Evolutionary conservation across 2,113 vertebrate species (phyloP).

Genomic region (Dicentrarchus labrax): DNA sequence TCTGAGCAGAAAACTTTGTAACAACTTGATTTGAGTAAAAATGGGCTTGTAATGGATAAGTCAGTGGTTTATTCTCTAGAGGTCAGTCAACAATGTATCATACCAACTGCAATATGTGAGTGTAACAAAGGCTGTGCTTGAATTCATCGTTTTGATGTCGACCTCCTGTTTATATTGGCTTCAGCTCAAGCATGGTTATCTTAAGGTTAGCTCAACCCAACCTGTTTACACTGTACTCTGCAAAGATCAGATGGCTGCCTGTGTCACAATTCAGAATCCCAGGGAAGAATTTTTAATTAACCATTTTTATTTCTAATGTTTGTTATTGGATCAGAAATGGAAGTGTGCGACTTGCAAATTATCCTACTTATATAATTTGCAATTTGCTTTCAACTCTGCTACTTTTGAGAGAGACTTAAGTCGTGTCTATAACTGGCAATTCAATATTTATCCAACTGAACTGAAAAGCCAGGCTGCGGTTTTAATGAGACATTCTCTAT

Average conservation of each 20-base stretch:
- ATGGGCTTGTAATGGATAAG: slow-evolving; percentile 22
- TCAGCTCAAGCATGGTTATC: slow-evolving; percentile 29
- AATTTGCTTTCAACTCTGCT: slow-evolving; percentile 55
- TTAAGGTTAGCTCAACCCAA: slow-evolving; percentile 62
- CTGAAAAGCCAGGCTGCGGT: slow-evolving; percentile 30
- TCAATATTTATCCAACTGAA: slow-evolving; percentile 73
- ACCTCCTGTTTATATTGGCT: slow-evolving; percentile 51
- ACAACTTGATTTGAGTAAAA: slow-evolving; percentile 36
- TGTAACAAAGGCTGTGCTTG: background rate
- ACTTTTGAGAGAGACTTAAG: slow-evolving; percentile 59
- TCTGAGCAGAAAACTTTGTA: slow-evolving; percentile 18
- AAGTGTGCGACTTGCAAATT: slow-evolving; percentile 62
- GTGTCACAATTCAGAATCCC: slow-evolving; percentile 47
- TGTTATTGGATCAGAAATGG: slow-evolving; percentile 67
- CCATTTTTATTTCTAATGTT: slow-evolving; percentile 70
- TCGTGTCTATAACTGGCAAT: slow-evolving; percentile 61
- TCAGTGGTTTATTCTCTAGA: slow-evolving; percentile 24
- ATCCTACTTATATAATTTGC: slow-evolving; percentile 59
- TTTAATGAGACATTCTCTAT: slow-evolving; percentile 67
- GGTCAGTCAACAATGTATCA: background rate
- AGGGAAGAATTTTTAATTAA: slow-evolving; percentile 70
- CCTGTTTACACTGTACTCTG: slow-evolving; percentile 66
- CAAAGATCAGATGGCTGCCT: slow-evolving; percentile 64
- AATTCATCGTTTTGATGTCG: slow-evolving; percentile 6
- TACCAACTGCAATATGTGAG: background rate